phyloP scores from a whole-genome alignment of 2,888 invertebrate species.

The Agrochola lota region DNA sequence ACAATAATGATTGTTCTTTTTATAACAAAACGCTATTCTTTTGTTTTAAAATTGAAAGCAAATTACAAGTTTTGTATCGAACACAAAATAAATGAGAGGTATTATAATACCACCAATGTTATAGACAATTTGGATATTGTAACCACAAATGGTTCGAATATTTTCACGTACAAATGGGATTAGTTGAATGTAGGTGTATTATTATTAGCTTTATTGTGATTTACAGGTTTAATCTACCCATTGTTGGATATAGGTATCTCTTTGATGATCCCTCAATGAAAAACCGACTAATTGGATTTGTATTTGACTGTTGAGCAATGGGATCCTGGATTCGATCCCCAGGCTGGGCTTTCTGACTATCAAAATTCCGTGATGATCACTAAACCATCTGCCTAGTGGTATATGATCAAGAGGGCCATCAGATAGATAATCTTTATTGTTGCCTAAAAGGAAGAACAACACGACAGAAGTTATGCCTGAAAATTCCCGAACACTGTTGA shows the following conservation, averaged over 20 bases:
- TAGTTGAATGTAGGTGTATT: slow-evolving; percentile 25
- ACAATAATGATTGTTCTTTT: slow-evolving; percentile 10
- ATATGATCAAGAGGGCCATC: neutral
- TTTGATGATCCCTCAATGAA: neutral
- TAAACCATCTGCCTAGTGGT: neutral
- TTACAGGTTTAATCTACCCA: slow-evolving; percentile 2
- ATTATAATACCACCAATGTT: slow-evolving; percentile 39
- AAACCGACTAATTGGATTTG: neutral
- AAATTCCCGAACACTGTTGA: neutral
- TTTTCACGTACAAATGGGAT: slow-evolving; percentile 35
- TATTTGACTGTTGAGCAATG: neutral
- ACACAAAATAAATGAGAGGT: slow-evolving; percentile 34
- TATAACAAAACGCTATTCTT: slow-evolving; percentile 26
- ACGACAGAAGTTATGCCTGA: neutral
- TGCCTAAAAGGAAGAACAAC: neutral
- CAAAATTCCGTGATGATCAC: neutral
- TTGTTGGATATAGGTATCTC: neutral
- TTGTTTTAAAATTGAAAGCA: slow-evolving; percentile 56
- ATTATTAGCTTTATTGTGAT: slow-evolving; percentile 8
- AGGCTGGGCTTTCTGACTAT: too few relatives aligned
- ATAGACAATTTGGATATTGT: slow-evolving; percentile 32
- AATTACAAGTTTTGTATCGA: slow-evolving; percentile 45
- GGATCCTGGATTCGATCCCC: neutral
- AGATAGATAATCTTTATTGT: neutral
- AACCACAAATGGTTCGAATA: slow-evolving; percentile 45